phyloP scores from a whole-genome alignment of 2,797 vertebrate genomes.

The Darevskia nairensis region DNA sequence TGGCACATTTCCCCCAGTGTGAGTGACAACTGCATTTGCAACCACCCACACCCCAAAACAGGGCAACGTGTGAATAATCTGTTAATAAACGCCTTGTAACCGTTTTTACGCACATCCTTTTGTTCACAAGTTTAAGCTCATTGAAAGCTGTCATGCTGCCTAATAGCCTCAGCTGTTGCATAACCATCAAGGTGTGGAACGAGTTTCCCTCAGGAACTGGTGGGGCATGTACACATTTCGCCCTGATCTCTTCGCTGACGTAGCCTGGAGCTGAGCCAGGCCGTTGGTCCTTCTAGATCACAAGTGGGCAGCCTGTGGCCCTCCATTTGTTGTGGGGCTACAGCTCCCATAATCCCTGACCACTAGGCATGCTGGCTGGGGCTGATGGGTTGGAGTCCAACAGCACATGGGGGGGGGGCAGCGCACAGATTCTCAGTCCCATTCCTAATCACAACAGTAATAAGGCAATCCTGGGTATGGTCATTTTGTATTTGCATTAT shows the following conservation, averaged over 20 bases:
- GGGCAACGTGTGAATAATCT: background rate
- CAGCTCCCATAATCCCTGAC: no score
- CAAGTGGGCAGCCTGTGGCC: background rate
- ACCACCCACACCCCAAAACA: background rate
- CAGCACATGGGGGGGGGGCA: no score
- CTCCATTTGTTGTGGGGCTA: no score
- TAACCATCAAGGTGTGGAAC: background rate
- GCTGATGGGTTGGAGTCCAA: no score
- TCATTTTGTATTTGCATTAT: conserved; percentile 34
- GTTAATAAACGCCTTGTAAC: background rate
- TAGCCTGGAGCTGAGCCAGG: background rate
- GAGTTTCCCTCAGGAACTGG: background rate
- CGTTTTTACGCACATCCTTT: background rate
- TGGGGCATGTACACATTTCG: background rate
- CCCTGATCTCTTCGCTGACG: background rate
- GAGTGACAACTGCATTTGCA: background rate
- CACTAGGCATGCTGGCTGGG: no score
- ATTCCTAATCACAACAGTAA: conserved; percentile 61
- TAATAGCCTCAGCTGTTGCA: conserved; percentile 12
- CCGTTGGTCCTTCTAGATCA: background rate
- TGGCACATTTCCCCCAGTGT: background rate
- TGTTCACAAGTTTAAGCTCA: background rate
- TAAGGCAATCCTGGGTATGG: conserved; percentile 67
- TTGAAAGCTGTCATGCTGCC: background rate
- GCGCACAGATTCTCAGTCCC: background rate